phyloP scores from a whole-genome alignment of 1,140 invertebrate genomes.

The Aphelenchoides avenae region DNA sequence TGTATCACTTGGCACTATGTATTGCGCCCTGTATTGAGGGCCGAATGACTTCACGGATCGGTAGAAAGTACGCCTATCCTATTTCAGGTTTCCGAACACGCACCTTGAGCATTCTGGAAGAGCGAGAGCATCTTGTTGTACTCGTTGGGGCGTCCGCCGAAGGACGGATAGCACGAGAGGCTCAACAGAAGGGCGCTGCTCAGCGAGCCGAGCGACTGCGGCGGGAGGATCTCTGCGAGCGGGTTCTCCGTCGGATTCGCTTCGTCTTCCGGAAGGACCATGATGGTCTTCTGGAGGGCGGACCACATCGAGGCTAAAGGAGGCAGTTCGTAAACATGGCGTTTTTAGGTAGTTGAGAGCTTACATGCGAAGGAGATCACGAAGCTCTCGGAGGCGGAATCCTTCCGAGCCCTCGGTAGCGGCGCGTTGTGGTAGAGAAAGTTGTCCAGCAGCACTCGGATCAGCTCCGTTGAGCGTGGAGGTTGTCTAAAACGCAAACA shows the following conservation, averaged over 20 bases:
- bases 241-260: constrained; percentile 21
- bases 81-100: no score
- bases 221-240: constrained; percentile 35
- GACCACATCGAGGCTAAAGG: constrained; percentile 62
- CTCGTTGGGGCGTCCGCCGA: constrained; percentile 64
- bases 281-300: constrained; percentile 40
- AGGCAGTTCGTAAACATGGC: constrained; percentile 68
- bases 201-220: constrained; percentile 41
- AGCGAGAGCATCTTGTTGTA: constrained; percentile 78
- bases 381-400: constrained; percentile 28
- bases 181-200: constrained; percentile 72
- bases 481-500: constrained; percentile 14
- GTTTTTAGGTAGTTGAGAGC: constrained; percentile 62
- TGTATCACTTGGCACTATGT: no score
- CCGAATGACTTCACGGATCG: no score
- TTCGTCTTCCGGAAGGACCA: constrained; percentile 23
- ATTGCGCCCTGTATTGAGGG: no score
- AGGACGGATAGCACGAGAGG: constrained; percentile 82
- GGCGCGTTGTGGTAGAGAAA: constrained; percentile 33
- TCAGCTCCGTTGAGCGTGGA: constrained; percentile 20
- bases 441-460: constrained; percentile 40
- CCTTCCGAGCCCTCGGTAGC: constrained; percentile 10
- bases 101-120: constrained; percentile 70
- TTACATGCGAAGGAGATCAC: constrained; percentile 53
- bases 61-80: no score